Base-by-base conservation (phyloP, 1,140 invertebrate genomes). In the Gonatopus flavifemur region DNA sequence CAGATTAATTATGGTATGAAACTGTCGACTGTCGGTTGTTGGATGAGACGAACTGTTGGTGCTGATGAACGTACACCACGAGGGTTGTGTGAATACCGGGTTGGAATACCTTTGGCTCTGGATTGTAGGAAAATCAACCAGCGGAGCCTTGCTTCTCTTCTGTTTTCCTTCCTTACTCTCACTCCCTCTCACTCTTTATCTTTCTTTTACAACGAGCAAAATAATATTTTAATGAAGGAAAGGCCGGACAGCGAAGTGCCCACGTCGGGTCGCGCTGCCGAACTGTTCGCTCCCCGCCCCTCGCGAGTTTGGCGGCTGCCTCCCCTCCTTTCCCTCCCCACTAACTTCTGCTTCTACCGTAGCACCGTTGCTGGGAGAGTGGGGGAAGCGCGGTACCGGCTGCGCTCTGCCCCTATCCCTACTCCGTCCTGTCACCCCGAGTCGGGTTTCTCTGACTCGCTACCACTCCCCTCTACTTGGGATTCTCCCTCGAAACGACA, bases 211-310 rank as follows among this genome's bases (percentile, higher is more conserved):
- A n/a, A 60, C 62, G 59, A 61, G 61, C 64, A 54, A 65, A 63
- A 67, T 74, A 72, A 69, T 76, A 76, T 78, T 76, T 74, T 75
- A 78, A 76, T 76, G 69, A 76, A 72, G 57, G 64, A 73, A 76
- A 76, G 67, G 67, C 70, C 74, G 73, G 74, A 76, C 73, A 76
- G 72, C 74, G 74, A 77, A 76, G 74, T 78, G 72, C 73, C 74
- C 74, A 72, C 70, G 70, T 75, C 74, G 76, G 74, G 73, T 77
- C 70, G 74, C 74, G 71, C 73, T 75, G 76, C 74, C 73, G 70
- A 78, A 78, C 76, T 78, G 75, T 49, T 70, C 62, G 63, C 62
- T 61, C 74, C 72, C 70, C 76, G 73, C 72, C 75, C 75, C 75
- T 70, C 70, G 72, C 68, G 57, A 56, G 44, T 43, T 56, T 37